Evolutionary conservation across 2,797 vertebrate genomes (phyloP).

Genomic region (Karalla daura): DNA sequence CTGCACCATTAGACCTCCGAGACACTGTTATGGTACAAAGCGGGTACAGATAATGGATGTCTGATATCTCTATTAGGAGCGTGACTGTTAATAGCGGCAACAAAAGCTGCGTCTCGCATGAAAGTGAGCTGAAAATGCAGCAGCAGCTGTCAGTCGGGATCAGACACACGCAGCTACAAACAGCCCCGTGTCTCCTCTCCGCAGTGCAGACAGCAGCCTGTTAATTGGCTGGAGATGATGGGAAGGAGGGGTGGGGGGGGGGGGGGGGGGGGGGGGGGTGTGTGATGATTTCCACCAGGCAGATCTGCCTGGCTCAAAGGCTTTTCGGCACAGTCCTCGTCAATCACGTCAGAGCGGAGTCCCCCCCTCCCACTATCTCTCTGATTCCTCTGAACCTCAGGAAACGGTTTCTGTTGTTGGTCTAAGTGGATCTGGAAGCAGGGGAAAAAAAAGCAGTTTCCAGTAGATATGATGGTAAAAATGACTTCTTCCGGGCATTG

Average conservation of each 20-base stretch:
- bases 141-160: slow-evolving; percentile 16
- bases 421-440: not conserved
- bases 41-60: not conserved
- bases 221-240: slow-evolving; percentile 19
- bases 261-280: no score
- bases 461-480: not conserved
- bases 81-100: not conserved
- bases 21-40: no score
- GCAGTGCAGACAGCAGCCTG: not conserved
- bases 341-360: not conserved
- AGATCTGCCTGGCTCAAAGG: slow-evolving; percentile 41
- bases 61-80: not conserved
- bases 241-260: no score
- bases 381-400: not conserved
- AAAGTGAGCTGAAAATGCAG: not conserved
- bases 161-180: slow-evolving; percentile 3
- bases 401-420: not conserved
- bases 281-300: slow-evolving; percentile 12
- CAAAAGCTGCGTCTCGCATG: not conserved
- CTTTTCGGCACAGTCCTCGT: not conserved
- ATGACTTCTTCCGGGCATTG: slow-evolving; percentile 9
- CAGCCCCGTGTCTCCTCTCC: not conserved
- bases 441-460: not conserved
- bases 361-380: not conserved
- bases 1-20: no score